Evolutionary conservation across 1,140 invertebrate genomes (phyloP), one percentile per base, ranked within the genome.

Genomic region (Tetragnatha versicolor): DNA sequence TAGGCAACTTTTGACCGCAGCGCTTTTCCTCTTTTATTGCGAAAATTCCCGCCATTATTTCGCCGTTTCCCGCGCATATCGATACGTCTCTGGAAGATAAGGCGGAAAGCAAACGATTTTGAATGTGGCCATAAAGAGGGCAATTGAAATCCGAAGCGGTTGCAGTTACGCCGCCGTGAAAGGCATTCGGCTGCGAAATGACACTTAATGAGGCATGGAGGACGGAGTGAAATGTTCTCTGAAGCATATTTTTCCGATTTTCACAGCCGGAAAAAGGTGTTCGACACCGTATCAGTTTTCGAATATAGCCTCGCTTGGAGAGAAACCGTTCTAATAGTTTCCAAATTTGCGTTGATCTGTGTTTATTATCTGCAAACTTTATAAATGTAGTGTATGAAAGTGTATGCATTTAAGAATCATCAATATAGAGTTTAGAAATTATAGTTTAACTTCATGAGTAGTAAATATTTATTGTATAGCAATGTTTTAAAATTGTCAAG

Each of bases 61-160:
- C 22, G 22, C 69, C 69, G 69, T 60, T 73, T 60, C 14, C 35
- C 12, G 49, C 14, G 14, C 53, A 3, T 73, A 42, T 73, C 69
- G 69, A 73, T 53, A 55, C 29, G 49, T 53, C 22, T 37, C 39
- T 14, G 33, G 12, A 7, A 49, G 69, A 73, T 73, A 73, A 73
- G 69, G 31, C 51, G 49, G 53, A 73, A 55, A 45, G 53, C 55
- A 60, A 70, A 70, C 37, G 37, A 39, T 73, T 73, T 73, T 60
- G 53, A 73, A 73, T 73, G 69, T 14, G 31, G 37, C 55, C 51
- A 42, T 73, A 73, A 73, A 73, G 45, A 55, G 17, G 29, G 69
- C 69, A 73, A 73, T 73, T 73, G 69, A 73, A 73, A 73, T 60
- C 27, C 69, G 69, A 60, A 60, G 25, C 51, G 53, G 31, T 47